Evolutionary conservation across 2,113 vertebrate genomes (phyloP).

Genomic region (Tragulus kanchil): DNA sequence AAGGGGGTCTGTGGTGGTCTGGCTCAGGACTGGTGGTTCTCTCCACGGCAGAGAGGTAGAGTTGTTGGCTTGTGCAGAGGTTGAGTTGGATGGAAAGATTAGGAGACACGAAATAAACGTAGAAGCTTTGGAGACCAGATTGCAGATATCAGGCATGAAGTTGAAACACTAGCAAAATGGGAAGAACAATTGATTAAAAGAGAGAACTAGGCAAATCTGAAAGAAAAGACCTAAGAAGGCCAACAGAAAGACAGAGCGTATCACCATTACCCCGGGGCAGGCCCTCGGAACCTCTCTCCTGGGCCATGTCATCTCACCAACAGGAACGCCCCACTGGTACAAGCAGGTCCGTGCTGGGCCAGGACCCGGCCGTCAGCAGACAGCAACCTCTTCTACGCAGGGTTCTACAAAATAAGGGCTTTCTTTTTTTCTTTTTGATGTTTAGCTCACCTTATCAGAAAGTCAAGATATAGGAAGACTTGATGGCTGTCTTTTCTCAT

Average conservation of each 20-base stretch:
- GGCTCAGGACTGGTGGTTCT: background rate
- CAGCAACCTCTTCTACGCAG: background rate
- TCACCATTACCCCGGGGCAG: background rate
- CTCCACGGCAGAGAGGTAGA: background rate
- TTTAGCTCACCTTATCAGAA: background rate
- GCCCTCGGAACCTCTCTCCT: background rate
- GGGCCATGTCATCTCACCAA: background rate
- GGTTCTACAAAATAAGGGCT: background rate
- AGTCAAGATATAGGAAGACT: background rate
- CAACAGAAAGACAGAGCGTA: background rate
- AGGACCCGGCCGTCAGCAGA: too few relatives aligned
- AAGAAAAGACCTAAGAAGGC: background rate
- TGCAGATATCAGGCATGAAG: background rate
- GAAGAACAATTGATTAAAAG: background rate
- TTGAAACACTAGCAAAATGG: background rate
- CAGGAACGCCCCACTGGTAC: background rate
- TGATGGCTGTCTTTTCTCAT: background rate
- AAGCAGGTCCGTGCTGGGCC: background rate
- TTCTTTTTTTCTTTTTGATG: background rate
- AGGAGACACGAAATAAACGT: background rate
- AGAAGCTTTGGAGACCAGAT: background rate
- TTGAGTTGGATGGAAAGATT: background rate
- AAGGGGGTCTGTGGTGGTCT: too few relatives aligned
- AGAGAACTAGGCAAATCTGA: background rate
- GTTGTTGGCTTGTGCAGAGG: background rate